These are phyloP conservation scores for Pseudomyrmex concolor DNA, from an alignment of 1,140 invertebrate species.

Conservation along the genomic window DNA sequence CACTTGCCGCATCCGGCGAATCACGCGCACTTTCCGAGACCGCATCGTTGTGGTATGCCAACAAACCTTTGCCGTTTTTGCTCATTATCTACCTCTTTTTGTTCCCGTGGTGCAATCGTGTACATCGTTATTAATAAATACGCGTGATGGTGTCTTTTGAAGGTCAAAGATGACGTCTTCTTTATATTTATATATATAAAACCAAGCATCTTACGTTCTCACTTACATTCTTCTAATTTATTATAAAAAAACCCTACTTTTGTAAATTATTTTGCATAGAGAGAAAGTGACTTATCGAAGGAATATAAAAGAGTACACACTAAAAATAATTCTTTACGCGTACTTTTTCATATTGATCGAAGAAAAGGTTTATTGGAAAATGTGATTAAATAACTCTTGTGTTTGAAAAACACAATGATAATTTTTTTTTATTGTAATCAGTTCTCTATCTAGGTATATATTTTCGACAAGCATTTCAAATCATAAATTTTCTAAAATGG, in stretches of 20 bases:
- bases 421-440: neutral
- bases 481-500: neutral
- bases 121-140: slow-evolving; percentile 49
- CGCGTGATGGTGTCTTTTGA: slow-evolving; percentile 8
- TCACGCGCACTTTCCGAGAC: slow-evolving; percentile 80
- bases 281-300: no score
- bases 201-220: no score
- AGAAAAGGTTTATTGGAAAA: neutral
- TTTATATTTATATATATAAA: neutral
- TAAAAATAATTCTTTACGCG: neutral
- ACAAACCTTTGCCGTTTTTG: slow-evolving; percentile 66
- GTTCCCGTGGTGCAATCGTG: slow-evolving; percentile 30
- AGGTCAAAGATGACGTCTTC: slow-evolving; percentile 40
- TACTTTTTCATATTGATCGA: neutral
- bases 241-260: no score
- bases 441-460: neutral
- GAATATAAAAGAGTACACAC: neutral
- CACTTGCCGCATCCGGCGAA: slow-evolving; percentile 79
- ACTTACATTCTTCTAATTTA: no score
- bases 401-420: no score
- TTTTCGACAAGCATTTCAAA: neutral
- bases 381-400: neutral
- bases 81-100: slow-evolving; percentile 61
- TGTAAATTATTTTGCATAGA: no score
- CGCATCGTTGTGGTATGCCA: slow-evolving; percentile 81